phyloP scores from a whole-genome alignment of 2,888 invertebrate species.

The Drosophila dives region DNA sequence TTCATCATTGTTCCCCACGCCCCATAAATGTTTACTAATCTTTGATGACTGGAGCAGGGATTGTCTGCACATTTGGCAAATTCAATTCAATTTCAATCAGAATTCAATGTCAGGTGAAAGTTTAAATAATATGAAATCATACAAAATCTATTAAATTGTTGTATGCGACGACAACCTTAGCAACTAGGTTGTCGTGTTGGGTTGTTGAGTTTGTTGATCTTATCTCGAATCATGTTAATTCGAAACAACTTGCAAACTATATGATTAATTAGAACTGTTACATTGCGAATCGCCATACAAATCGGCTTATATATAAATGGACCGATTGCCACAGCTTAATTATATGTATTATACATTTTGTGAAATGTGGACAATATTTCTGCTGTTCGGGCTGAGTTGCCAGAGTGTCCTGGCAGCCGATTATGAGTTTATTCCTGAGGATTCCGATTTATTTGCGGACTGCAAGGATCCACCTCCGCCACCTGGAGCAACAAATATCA shows the following conservation, averaged over 20 bases:
- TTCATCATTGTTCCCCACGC: constrained; percentile 32
- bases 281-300: background rate
- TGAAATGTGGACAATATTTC: constrained; percentile 36
- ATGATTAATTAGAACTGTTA: constrained; percentile 24
- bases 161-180: background rate
- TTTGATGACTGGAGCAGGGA: constrained; percentile 27
- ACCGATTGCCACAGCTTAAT: background rate
- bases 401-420: constrained; percentile 24
- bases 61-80: constrained; percentile 28
- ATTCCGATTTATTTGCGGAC: constrained; percentile 51
- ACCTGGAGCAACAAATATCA: constrained; percentile 17
- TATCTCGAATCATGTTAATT: constrained; percentile 41
- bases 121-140: constrained; percentile 19
- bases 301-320: constrained; percentile 32
- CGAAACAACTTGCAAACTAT: constrained; percentile 35
- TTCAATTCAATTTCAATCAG: constrained; percentile 10
- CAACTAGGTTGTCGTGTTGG: constrained; percentile 17
- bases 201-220: constrained; percentile 4
- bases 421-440: constrained; percentile 52
- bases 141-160: background rate
- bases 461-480: constrained; percentile 44
- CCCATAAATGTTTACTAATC: constrained; percentile 32
- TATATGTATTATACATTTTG: constrained; percentile 1
- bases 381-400: constrained; percentile 6
- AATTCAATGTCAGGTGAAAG: constrained; percentile 43